These are phyloP conservation scores for Drosophila neonasuta DNA, from an alignment of 2,888 invertebrate genomes.

Conservation along the genomic window DNA sequence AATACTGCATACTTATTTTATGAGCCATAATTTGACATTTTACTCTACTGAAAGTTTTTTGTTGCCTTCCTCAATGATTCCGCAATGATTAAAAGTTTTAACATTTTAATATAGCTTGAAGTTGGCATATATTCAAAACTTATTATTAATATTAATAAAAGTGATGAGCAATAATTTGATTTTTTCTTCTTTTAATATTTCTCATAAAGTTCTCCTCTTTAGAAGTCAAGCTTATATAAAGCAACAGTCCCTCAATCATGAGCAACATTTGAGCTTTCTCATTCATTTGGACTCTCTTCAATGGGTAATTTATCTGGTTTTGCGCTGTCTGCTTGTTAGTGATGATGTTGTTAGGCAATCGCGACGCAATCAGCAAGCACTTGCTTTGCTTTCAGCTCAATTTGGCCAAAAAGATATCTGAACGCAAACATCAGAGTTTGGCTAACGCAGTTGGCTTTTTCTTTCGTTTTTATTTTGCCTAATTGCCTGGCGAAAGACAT, in stretches of 20 bases:
- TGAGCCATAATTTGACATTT: no score
- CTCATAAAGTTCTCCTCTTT: no score
- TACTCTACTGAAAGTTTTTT: no score
- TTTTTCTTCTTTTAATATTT: no score
- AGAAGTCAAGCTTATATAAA: background rate
- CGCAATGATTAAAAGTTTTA: no score
- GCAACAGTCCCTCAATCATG: background rate
- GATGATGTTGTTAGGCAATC: slow-evolving; percentile 5
- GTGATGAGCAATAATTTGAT: no score
- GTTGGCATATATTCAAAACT: no score
- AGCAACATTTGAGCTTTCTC: background rate
- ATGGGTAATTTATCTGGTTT: slow-evolving; percentile 9
- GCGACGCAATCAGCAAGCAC: slow-evolving; percentile 7
- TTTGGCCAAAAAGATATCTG: slow-evolving; percentile 10
- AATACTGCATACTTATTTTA: no score
- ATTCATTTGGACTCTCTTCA: background rate
- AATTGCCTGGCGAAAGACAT: slow-evolving; percentile 53
- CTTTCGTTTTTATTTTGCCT: slow-evolving; percentile 13
- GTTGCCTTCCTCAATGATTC: no score
- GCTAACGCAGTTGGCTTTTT: slow-evolving; percentile 7
- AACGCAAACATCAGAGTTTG: slow-evolving; percentile 13
- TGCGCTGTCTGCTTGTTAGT: background rate
- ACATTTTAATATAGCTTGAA: no score
- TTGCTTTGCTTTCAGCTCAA: slow-evolving; percentile 13
- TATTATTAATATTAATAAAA: no score